Conservation (phyloP, 2,797 vertebrate genomes). For the Tauraco hartlaubi region DNA sequence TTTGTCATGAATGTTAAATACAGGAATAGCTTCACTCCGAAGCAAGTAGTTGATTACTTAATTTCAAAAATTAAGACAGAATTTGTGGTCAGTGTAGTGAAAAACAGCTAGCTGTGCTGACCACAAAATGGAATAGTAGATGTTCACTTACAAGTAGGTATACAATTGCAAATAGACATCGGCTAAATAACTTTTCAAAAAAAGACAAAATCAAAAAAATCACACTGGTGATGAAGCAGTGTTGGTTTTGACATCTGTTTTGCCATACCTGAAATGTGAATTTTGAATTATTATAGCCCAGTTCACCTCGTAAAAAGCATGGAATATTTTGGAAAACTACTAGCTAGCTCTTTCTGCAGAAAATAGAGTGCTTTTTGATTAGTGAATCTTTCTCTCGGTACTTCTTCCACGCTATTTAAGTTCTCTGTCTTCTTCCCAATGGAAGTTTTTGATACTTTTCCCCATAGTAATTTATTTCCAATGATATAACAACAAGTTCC, state of each 20-base stretch:
- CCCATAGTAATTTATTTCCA: background rate
- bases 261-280: conserved; percentile 1
- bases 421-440: background rate
- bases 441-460: background rate
- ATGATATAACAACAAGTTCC: background rate
- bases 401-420: background rate
- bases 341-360: background rate
- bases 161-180: conserved; percentile 52
- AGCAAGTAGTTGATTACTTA: background rate
- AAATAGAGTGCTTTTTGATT: background rate
- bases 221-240: background rate
- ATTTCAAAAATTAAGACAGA: background rate
- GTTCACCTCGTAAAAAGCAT: conserved; percentile 19
- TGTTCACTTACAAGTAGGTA: conserved; percentile 54
- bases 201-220: background rate
- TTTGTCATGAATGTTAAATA: background rate
- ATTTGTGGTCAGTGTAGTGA: conserved; percentile 31
- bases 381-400: background rate
- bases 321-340: background rate
- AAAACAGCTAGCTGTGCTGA: conserved; percentile 33
- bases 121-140: conserved; percentile 16
- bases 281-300: conserved; percentile 4
- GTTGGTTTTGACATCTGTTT: conserved; percentile 48
- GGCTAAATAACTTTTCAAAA: background rate
- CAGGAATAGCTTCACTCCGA: background rate